Evolutionary conservation across 2,797 vertebrate genomes (phyloP), one percentile per base, ranked within the genome.

Genomic region (Naso thynnoides): DNA sequence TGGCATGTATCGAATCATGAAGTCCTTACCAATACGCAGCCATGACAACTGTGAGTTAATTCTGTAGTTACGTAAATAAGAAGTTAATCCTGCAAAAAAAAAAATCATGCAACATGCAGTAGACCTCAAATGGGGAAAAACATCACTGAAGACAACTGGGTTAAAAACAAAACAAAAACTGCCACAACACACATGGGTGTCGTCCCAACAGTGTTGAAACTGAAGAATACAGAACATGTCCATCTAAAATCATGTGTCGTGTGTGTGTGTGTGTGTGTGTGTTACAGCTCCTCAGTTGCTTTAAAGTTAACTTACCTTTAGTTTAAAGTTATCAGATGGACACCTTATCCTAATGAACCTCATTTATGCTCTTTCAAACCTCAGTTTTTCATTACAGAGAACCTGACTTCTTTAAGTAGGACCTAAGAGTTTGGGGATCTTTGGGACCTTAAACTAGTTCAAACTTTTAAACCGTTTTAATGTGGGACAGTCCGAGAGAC

Each of bases 61-160:
- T 31, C 27, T 19, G 24, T 23, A 70, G 44, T 61, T 31, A 5
- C 3, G n/a, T 15, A 26, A 44, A 50, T 21, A 47, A 59, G 6
- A 59, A 65, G 33, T 18, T 16, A 16, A 39, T 41, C 31, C 26
- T 42, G 19, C 44, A 38, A 29, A 54, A 60, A 65, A 49, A 38
- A 29, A 54, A 60, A 65, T 10, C 77, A 73, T 65, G 70, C 59
- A 73, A 39, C 70, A 62, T 68, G 70, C 76, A 78, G 44, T 23
- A 26, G n/a, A 39, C n/a, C 33, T 70, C 29, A 73, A 15, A n/a
- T n/a, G 24, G 45, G 38, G 23, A 19, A 21, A 27, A 24, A 39
- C 11, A 48, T 33, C 18, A 31, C 26, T 11, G 38, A 62, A 18
- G 3, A 45, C 29, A 47, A n/a, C 47, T 27, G 45, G 45, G n/a